Conservation (phyloP, 2,888 invertebrate genomes). For the Acleris laterana region DNA sequence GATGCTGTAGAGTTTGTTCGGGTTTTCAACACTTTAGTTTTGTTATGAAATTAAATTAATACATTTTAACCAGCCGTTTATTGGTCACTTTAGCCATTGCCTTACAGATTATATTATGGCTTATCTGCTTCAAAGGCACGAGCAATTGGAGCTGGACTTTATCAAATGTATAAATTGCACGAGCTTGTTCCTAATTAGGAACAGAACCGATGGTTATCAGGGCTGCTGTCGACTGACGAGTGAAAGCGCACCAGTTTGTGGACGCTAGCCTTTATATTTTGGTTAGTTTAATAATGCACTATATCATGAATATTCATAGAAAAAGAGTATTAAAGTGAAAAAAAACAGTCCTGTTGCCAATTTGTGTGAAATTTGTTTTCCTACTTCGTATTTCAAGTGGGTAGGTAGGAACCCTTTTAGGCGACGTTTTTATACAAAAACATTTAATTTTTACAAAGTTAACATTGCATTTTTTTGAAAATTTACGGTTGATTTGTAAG, state of each 20-base stretch:
- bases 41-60: background rate
- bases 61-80: background rate
- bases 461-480: too few relatives aligned
- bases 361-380: too few relatives aligned
- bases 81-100: background rate
- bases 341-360: too few relatives aligned
- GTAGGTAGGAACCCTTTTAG: too few relatives aligned
- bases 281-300: background rate
- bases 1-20: too few relatives aligned
- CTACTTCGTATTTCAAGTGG: too few relatives aligned
- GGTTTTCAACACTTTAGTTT: background rate
- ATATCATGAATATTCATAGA: too few relatives aligned
- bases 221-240: slow-evolving; percentile 23
- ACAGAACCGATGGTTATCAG: slow-evolving; percentile 36
- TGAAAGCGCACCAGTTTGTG: background rate
- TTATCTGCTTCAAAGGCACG: slow-evolving; percentile 46
- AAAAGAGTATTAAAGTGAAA: too few relatives aligned
- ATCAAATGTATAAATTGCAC: slow-evolving; percentile 45
- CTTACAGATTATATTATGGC: slow-evolving; percentile 31
- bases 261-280: background rate
- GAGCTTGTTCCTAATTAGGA: slow-evolving; percentile 38
- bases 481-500: too few relatives aligned
- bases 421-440: too few relatives aligned
- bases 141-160: slow-evolving; percentile 44
- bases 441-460: too few relatives aligned